Evolutionary conservation across 2,888 invertebrate species (phyloP).

Genomic region (Himalopsyche tibetana): DNA sequence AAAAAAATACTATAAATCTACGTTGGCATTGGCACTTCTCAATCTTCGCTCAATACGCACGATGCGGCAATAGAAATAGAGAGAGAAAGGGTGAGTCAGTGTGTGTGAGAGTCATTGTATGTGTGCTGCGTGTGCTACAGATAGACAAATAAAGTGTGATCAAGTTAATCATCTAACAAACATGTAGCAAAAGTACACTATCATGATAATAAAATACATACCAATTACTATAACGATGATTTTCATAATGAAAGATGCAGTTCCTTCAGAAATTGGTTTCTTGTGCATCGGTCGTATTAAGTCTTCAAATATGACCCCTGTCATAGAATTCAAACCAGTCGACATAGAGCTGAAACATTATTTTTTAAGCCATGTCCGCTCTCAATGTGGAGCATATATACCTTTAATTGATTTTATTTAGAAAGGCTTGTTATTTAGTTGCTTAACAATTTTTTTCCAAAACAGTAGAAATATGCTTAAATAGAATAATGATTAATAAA

Average conservation of each 20-base stretch:
- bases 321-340: constrained; percentile 85
- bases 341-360: constrained; percentile 81
- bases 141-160: background rate
- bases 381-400: too few species aligned
- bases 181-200: too few species aligned
- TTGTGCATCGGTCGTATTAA: constrained; percentile 82
- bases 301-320: constrained; percentile 86
- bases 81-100: background rate
- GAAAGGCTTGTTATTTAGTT: too few species aligned
- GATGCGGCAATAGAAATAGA: background rate
- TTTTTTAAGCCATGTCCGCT: too few species aligned
- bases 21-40: too few species aligned
- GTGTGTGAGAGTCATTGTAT: background rate
- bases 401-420: too few species aligned
- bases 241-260: constrained; percentile 84
- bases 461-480: too few species aligned
- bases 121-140: background rate
- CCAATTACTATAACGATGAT: constrained; percentile 81
- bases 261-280: constrained; percentile 80
- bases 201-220: constrained; percentile 65
- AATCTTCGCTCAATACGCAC: background rate
- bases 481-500: too few species aligned
- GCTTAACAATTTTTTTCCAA: too few species aligned
- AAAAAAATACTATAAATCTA: too few species aligned
- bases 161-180: too few species aligned